A percentile compares a stretch with the other conserved stretches of the same genome.
These are phyloP conservation scores for Bombus waltoni DNA, from an alignment of 1,140 invertebrate genomes.

Conservation along the genomic window DNA sequence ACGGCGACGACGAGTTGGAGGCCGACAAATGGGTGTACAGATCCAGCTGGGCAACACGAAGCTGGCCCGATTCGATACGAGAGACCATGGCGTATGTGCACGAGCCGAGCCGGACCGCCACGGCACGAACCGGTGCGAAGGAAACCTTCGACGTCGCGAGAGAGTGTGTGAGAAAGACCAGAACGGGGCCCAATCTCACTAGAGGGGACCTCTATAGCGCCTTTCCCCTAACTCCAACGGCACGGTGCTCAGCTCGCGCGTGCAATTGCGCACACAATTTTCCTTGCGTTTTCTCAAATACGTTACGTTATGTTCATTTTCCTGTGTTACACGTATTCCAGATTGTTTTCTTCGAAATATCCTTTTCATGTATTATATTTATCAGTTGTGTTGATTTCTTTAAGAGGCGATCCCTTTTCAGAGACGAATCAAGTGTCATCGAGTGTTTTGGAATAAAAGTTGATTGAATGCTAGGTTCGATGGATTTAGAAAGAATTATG, in stretches of 20 bases:
- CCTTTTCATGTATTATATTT: too few species aligned
- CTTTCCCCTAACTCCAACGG: slow-evolving; percentile 55
- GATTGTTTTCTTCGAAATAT: neutral
- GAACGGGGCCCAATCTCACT: slow-evolving; percentile 62
- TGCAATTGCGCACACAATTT: slow-evolving; percentile 15
- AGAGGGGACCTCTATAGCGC: slow-evolving; percentile 62
- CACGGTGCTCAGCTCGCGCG: neutral
- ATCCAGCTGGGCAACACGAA: slow-evolving; percentile 59
- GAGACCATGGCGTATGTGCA: slow-evolving; percentile 63
- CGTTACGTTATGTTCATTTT: neutral
- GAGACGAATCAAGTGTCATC: neutral
- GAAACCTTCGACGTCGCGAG: slow-evolving; percentile 58
- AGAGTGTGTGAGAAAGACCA: slow-evolving; percentile 58
- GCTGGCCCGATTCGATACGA: slow-evolving; percentile 64
- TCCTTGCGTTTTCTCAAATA: neutral
- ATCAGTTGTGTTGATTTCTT: neutral
- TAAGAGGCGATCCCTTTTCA: neutral
- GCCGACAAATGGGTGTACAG: slow-evolving; percentile 50
- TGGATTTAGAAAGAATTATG: neutral
- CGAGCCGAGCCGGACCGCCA: slow-evolving; percentile 60
- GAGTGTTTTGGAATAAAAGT: neutral
- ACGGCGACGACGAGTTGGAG: slow-evolving; percentile 23
- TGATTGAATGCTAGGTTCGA: neutral
- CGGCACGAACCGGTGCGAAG: slow-evolving; percentile 60
- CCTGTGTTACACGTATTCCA: neutral